A percentile compares a stretch with the other conserved stretches of the same genome.
phyloP scores from a whole-genome alignment of 2,888 invertebrate species.

The Drepanosiphum platanoidis region DNA sequence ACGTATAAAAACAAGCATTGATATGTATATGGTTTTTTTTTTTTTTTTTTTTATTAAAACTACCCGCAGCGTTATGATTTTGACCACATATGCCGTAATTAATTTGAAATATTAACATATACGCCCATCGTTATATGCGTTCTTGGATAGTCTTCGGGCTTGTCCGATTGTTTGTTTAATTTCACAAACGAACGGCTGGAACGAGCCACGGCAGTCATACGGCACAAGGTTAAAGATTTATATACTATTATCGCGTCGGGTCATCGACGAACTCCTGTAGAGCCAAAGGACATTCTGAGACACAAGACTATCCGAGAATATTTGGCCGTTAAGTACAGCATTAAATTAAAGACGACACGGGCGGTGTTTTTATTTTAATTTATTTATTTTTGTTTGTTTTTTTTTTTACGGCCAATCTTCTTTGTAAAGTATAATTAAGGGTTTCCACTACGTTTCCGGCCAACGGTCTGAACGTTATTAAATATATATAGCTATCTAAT shows the following conservation, averaged over 20 bases:
- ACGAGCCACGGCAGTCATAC: slow-evolving; percentile 27
- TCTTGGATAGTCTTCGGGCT: slow-evolving; percentile 31
- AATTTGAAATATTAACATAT: slow-evolving; percentile 59
- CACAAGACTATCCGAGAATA: slow-evolving; percentile 1
- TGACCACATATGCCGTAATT: slow-evolving; percentile 52
- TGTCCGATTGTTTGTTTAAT: slow-evolving; percentile 55
- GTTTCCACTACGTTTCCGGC: slow-evolving; percentile 16
- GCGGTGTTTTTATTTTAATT: slow-evolving; percentile 9
- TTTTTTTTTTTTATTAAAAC: slow-evolving; percentile 47
- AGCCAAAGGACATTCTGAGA: slow-evolving; percentile 31
- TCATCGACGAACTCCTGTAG: slow-evolving; percentile 58
- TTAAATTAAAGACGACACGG: slow-evolving; percentile 37
- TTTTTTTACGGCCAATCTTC: not conserved
- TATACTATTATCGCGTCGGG: slow-evolving; percentile 51
- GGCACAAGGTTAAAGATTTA: slow-evolving; percentile 47
- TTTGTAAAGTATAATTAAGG: slow-evolving; percentile 24
- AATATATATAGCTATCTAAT: not conserved
- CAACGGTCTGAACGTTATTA: not conserved
- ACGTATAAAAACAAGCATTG: not conserved
- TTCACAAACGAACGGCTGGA: slow-evolving; percentile 25
- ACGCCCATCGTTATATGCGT: slow-evolving; percentile 44
- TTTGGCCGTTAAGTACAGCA: not conserved
- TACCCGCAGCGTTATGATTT: slow-evolving; percentile 60
- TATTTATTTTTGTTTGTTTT: slow-evolving; percentile 6
- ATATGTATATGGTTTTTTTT: slow-evolving; percentile 19